Conservation (phyloP, 2,888 invertebrate species). For the Cheilosia variabilis region DNA sequence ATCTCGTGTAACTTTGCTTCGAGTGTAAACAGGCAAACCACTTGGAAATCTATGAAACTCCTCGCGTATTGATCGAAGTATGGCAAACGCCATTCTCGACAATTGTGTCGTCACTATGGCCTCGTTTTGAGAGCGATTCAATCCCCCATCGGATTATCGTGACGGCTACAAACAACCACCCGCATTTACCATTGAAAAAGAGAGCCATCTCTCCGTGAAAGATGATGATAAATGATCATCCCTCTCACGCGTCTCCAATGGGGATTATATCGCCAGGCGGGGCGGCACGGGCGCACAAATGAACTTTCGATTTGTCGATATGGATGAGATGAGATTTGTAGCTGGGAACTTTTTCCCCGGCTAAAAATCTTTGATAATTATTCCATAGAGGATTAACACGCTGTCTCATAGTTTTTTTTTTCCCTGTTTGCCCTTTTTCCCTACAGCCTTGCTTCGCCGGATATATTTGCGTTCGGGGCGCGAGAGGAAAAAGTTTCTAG, state of each 20-base stretch:
- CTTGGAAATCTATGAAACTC: conserved; percentile 25
- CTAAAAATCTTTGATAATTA: conserved; percentile 69
- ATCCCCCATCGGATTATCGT: conserved; percentile 49
- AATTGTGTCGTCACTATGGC: conserved; percentile 38
- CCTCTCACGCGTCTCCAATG: conserved; percentile 66
- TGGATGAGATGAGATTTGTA: conserved; percentile 54
- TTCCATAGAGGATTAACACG: conserved; percentile 67
- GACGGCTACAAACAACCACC: conserved; percentile 17
- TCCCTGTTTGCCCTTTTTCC: background rate
- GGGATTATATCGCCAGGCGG: conserved; percentile 64
- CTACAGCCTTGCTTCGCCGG: background rate
- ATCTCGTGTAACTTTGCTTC: background rate
- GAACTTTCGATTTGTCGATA: conserved; percentile 63
- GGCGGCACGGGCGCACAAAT: conserved; percentile 26
- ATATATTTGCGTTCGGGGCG: conserved; percentile 18
- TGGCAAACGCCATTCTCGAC: conserved; percentile 5
- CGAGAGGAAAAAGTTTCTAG: conserved; percentile 16
- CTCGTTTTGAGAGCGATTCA: conserved; percentile 19
- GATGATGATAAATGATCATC: conserved; percentile 74
- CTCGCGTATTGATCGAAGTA: conserved; percentile 45
- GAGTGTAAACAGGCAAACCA: conserved; percentile 2
- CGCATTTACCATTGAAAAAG: conserved; percentile 9
- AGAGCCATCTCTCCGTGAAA: conserved; percentile 40
- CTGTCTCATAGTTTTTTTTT: conserved; percentile 48
- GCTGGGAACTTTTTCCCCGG: conserved; percentile 20